phyloP scores from a whole-genome alignment of 2,888 invertebrate genomes.

The Eudemis profundana region DNA sequence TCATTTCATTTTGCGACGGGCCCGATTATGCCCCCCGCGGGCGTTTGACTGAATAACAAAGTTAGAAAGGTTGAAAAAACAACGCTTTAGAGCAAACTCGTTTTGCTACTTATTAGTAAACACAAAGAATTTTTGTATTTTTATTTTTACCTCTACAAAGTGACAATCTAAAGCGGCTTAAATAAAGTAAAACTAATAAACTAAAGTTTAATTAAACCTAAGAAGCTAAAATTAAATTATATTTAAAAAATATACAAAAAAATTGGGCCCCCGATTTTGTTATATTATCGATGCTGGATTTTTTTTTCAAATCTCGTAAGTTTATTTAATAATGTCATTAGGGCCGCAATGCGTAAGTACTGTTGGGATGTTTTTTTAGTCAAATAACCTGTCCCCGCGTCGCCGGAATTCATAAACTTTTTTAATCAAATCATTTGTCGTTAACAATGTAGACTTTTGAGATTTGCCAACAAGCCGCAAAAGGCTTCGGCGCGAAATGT shows the following conservation, averaged over 20 bases:
- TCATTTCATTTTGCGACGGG: constrained; percentile 15
- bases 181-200: too few species aligned
- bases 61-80: not conserved
- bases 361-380: constrained; percentile 4
- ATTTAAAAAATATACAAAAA: too few species aligned
- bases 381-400: not conserved
- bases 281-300: too few species aligned
- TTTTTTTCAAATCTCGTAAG: too few species aligned
- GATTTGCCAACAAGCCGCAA: constrained; percentile 10
- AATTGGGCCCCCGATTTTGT: too few species aligned
- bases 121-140: not conserved
- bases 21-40: constrained; percentile 18
- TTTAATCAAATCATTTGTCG: constrained; percentile 35
- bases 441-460: constrained; percentile 28
- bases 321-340: too few species aligned
- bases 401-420: constrained; percentile 17
- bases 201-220: too few species aligned
- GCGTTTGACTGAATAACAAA: not conserved
- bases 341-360: too few species aligned
- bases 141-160: too few species aligned
- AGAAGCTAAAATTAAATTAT: too few species aligned
- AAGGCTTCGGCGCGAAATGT: not conserved
- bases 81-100: not conserved
- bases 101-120: not conserved
- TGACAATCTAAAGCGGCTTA: too few species aligned